These are phyloP conservation scores for Linyphia triangularis DNA, from an alignment of 2,888 invertebrate species.

Conservation along the genomic window DNA sequence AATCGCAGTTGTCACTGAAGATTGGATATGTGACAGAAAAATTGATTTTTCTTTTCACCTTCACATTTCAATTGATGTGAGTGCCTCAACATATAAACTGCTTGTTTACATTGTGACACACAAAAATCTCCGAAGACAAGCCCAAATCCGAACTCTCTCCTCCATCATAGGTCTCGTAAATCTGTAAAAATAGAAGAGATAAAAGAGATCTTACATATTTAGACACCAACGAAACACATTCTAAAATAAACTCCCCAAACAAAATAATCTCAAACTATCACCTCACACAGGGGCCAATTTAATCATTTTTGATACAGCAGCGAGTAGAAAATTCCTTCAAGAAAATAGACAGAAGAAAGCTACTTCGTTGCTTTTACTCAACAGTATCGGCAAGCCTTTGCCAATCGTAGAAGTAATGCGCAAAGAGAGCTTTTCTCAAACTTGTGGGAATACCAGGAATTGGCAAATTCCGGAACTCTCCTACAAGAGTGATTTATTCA, in stretches of 20 bases:
- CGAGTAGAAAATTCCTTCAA: background rate
- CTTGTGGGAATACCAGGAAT: conserved; percentile 57
- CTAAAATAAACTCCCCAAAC: conserved; percentile 3
- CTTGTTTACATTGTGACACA: background rate
- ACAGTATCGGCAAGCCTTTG: conserved; percentile 8
- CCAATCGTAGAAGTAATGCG: conserved; percentile 22
- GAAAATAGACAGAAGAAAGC: background rate
- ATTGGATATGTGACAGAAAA: background rate
- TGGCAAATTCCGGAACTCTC: conserved; percentile 22
- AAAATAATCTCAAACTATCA: background rate
- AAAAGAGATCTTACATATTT: background rate
- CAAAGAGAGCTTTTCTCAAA: conserved; percentile 1
- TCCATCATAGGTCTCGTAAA: background rate
- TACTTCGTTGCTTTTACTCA: background rate
- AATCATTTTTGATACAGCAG: background rate
- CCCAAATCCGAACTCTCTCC: background rate
- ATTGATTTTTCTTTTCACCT: background rate
- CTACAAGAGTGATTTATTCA: conserved; percentile 57
- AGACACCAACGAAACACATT: background rate
- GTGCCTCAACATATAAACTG: background rate
- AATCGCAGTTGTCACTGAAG: no score
- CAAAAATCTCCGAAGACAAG: background rate
- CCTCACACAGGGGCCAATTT: conserved; percentile 3
- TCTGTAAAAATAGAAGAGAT: no score
- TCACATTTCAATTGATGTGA: background rate